Conservation (phyloP, 2,113 vertebrate species). For the Scalopus aquaticus region DNA sequence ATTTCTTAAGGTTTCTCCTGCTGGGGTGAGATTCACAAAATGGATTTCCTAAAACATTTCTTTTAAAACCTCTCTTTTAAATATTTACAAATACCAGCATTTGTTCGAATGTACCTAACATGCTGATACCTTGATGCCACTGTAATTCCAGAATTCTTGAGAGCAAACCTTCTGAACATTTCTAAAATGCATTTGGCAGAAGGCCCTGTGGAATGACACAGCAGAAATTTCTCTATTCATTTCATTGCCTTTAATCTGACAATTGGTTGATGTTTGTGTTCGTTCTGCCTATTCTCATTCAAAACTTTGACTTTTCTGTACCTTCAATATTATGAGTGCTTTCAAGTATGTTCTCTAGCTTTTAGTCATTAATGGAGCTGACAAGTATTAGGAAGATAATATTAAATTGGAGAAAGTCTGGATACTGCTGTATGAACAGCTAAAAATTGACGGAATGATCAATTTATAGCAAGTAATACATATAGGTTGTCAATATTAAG, state of each 20-base stretch:
- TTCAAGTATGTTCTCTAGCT: background rate
- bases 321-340: background rate
- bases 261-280: background rate
- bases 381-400: background rate
- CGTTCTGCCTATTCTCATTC: background rate
- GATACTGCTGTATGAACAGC: background rate
- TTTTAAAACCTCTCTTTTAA: background rate
- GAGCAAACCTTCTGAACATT: conserved; percentile 20
- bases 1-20: background rate
- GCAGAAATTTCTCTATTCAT: conserved; percentile 37
- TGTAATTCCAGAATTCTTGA: background rate
- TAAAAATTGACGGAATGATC: background rate
- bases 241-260: background rate
- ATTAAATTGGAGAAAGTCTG: background rate
- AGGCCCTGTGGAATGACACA: conserved; percentile 33
- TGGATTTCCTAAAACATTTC: background rate
- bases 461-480: background rate
- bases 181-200: conserved; percentile 40
- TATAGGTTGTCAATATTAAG: background rate
- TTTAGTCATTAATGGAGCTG: background rate
- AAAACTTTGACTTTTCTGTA: background rate
- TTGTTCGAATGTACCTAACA: background rate
- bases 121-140: background rate
- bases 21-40: background rate
- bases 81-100: background rate